Base-by-base conservation (phyloP, 2,113 vertebrate species). In the Balaeniceps rex region DNA sequence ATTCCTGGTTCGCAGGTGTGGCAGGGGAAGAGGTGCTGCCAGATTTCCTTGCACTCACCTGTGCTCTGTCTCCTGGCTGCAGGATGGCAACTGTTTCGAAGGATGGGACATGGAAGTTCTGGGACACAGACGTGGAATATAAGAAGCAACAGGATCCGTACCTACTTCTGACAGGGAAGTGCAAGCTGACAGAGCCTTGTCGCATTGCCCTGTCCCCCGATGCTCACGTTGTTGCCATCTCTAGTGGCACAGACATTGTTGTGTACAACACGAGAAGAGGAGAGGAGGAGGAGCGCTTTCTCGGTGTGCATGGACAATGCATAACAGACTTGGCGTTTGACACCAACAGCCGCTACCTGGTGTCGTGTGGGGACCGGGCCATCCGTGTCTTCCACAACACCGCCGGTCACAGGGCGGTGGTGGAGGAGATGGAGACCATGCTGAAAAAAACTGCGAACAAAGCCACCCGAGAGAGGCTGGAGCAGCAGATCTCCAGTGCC, bases 121-220 rank as follows among this genome's bases (percentile, higher is more conserved):
- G 99, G 99, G 99, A 99, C 97, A 99, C 99, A 0, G 98, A 99
- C 3, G 99, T 99, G 77, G 99, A 99, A 71, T 99, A 99, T 80
- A 99, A 99, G 95, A 98, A 99, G 97, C 99, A 99, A 90, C 99
- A 99, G 97, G 99, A 99, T 64, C 99, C 99, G 0, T 99, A 99
- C 96, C 95, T 99, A 79, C 98, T 99, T 64, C 98, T 97, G 94
- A 99, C 99, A 0, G 98, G 98, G 33, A 95, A 96, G 38, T 99
- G 98, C 19, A 26, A 91, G 12, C 98, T 98, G 4, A 79, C 72
- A 0, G 98, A 98, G 71, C 98, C 98, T 0, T 99, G 98, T 83
- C 98, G 84, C 34, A 97, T 98, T 26, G 98, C 99, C 2, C 94
- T 99, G 78, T 99, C 99, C 24, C 99, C 99, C 0, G 99, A 99